Percentiles rank a stretch among this genome's conserved stretches.
Conservation (phyloP, 1,140 invertebrate genomes). For the Tribolium castaneum region DNA sequence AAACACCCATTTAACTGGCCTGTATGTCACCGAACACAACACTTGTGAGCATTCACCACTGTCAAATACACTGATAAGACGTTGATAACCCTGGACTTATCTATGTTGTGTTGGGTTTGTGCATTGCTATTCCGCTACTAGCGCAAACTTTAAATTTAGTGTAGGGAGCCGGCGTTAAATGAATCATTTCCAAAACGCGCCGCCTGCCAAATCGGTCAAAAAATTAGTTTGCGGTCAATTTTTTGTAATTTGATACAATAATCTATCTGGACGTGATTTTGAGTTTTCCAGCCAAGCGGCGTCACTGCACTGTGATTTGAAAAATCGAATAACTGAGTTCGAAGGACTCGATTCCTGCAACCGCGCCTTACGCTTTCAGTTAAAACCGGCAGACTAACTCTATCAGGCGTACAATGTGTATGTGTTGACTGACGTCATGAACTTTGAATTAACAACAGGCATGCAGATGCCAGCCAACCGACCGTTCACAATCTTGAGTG, state of each 20-base stretch:
- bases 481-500: conserved; percentile 26
- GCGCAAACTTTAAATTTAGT: conserved; percentile 21
- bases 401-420: conserved; percentile 42
- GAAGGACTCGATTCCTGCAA: background rate
- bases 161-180: background rate
- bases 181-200: conserved; percentile 1
- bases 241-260: background rate
- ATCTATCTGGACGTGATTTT: background rate
- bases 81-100: conserved; percentile 31
- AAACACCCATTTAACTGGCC: conserved; percentile 12
- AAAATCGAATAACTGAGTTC: conserved; percentile 1
- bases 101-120: conserved; percentile 21
- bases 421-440: conserved; percentile 36
- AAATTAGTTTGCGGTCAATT: too few species aligned
- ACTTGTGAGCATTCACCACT: background rate
- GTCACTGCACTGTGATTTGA: conserved; percentile 15
- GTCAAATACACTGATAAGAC: conserved; percentile 10
- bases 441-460: conserved; percentile 37
- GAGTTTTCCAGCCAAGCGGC: conserved; percentile 3
- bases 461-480: conserved; percentile 36
- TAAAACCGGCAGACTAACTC: conserved; percentile 38
- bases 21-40: background rate
- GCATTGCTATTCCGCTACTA: background rate
- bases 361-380: conserved; percentile 41
- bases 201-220: background rate